Evolutionary conservation across 2,797 vertebrate genomes (phyloP).

Genomic region (Eleutherodactylus coqui): DNA sequence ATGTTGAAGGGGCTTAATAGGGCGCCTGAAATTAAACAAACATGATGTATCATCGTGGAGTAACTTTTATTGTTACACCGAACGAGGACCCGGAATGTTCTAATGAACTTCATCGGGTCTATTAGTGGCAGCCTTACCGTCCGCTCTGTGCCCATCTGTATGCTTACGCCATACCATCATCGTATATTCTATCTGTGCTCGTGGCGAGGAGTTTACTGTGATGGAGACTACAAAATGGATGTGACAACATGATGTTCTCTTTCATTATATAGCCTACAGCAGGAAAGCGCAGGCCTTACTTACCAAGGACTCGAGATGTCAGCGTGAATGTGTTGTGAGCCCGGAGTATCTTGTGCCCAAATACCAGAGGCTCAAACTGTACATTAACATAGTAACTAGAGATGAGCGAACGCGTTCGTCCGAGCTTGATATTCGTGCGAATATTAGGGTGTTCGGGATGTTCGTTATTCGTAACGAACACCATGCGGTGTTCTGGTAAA

Average conservation of each 20-base stretch:
- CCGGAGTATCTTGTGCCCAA: neutral
- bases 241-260: neutral
- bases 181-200: neutral
- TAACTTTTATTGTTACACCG: constrained; percentile 40
- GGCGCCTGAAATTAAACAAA: constrained; percentile 53
- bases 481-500: too few species aligned
- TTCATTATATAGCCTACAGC: neutral
- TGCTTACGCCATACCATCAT: neutral
- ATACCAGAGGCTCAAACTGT: neutral
- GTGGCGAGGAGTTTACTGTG: neutral
- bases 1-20: constrained; percentile 52
- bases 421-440: too few species aligned
- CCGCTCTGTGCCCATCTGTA: neutral
- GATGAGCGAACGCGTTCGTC: too few species aligned
- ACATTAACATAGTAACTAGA: too few species aligned
- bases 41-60: constrained; percentile 53
- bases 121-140: neutral
- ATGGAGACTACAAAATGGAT: neutral
- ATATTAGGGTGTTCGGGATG: too few species aligned
- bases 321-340: neutral
- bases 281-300: neutral
- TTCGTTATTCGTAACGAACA: too few species aligned
- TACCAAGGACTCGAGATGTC: neutral
- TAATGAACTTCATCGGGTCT: neutral
- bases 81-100: neutral